Base-by-base conservation (phyloP, 2,797 vertebrate species). In the Remorina albescens region DNA sequence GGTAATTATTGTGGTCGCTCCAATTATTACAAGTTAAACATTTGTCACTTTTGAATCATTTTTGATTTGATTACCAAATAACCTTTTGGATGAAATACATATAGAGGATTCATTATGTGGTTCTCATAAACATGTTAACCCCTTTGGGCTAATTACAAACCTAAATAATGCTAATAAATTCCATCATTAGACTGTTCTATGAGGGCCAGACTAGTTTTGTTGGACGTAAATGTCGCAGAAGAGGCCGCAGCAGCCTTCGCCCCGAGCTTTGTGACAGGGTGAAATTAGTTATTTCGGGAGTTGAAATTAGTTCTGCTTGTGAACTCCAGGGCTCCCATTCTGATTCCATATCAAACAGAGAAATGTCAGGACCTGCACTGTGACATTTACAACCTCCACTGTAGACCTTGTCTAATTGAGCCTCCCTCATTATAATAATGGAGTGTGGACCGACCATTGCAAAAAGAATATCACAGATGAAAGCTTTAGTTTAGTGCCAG, bases 401-500 rank as follows among this genome's bases (percentile, higher is more conserved):
- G 91, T 91, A 91, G 92, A 91, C 91, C 88, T 83, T 89, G 92
- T 93, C 92, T 93, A 94, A 94, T 94, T 92, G 92, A 92, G 88
- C 86, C 78, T 85, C 85, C 85, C 90, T 94, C 90, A 92, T 94
- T 93, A 94, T 91, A 92, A 92, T 92, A 92, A 92, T 80, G 78
- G 90, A 94, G 89, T 84, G 83, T 56, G 58, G 82, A 68, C 74
- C 78, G 60, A 80, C 84, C 82, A 83, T 50, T 47, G 85, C 64
- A 68, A 86, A n/a, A 74, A 78, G 84, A 88, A 85, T 81, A 81
- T 86, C 81, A 55, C 25, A 81, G 78, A 89, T 87, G 78, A 91
- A 88, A 89, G 84, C 84, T 57, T 26, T 2, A 59, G 89, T 86
- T 83, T 71, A 61, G 76, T 54, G 55, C 74, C 63, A 3, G 80